Evolutionary conservation across 2,888 invertebrate genomes (phyloP).

Genomic region (Amblyjoppa fuscipennis): DNA sequence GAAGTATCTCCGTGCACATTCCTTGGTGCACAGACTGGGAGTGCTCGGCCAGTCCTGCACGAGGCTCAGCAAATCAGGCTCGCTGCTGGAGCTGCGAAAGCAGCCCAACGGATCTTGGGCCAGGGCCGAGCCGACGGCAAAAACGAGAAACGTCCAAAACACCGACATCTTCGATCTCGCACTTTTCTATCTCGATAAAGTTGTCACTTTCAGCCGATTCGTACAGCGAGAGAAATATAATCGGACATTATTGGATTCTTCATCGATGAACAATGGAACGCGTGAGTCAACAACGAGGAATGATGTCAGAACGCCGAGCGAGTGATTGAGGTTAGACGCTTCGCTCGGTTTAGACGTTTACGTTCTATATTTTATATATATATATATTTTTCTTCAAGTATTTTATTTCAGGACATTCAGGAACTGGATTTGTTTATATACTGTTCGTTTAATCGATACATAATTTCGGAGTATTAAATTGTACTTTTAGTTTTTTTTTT

Average conservation of each 20-base stretch:
- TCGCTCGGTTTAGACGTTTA: not conserved
- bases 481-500: conserved; percentile 6
- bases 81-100: conserved; percentile 73
- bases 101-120: conserved; percentile 78
- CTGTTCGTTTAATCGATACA: not conserved
- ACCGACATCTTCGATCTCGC: conserved; percentile 43
- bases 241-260: conserved; percentile 8
- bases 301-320: conserved; percentile 37
- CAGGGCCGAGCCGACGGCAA: conserved; percentile 16
- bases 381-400: conserved; percentile 7
- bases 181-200: conserved; percentile 10
- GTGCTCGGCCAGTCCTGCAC: conserved; percentile 72
- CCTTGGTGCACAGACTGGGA: conserved; percentile 76
- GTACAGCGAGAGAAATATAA: not conserved
- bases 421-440: not conserved
- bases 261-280: conserved; percentile 12
- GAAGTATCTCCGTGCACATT: conserved; percentile 80
- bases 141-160: conserved; percentile 59
- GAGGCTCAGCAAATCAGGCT: conserved; percentile 75
- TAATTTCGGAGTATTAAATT: conserved; percentile 8
- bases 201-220: not conserved
- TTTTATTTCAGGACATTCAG: not conserved
- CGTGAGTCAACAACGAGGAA: conserved; percentile 52
- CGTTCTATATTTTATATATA: not conserved
- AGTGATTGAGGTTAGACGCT: conserved; percentile 45